phyloP scores from a whole-genome alignment of 2,888 invertebrate species.

The Pilophorus perplexus region DNA sequence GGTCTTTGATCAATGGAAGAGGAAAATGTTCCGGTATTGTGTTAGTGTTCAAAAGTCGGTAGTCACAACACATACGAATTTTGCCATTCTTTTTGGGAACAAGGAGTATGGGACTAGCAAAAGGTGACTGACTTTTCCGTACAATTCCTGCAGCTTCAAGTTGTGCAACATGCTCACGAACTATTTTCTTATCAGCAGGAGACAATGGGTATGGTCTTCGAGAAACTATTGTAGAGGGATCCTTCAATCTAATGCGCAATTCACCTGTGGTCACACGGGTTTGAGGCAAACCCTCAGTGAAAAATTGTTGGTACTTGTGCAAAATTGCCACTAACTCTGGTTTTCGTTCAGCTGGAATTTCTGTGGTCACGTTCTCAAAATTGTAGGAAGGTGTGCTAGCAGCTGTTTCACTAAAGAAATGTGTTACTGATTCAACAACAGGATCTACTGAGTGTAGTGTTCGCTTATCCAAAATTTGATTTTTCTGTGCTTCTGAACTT shows the following conservation, averaged over 20 bases:
- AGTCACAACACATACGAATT: neutral
- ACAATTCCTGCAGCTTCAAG: no score
- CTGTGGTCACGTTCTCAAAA: no score
- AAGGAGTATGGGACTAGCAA: neutral
- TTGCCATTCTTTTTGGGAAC: constrained; percentile 2
- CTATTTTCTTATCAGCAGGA: neutral
- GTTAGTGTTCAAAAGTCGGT: neutral
- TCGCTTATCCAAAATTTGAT: no score
- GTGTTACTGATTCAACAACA: no score
- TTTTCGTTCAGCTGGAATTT: neutral
- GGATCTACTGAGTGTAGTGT: neutral
- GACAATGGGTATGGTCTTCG: neutral
- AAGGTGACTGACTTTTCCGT: neutral
- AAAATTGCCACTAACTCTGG: neutral
- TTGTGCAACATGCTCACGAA: neutral
- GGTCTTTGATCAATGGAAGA: neutral
- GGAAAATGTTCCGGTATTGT: neutral
- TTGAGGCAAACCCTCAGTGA: neutral
- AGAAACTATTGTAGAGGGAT: neutral
- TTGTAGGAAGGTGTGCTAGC: neutral
- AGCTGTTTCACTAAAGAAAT: constrained; percentile 1
- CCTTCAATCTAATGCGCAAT: neutral
- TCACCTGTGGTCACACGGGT: neutral
- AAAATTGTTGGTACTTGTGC: neutral
- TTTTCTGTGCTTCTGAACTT: no score